Evolutionary conservation across 2,888 invertebrate species (phyloP), one percentile per base, ranked within the genome.

Genomic region (Nomada flava): DNA sequence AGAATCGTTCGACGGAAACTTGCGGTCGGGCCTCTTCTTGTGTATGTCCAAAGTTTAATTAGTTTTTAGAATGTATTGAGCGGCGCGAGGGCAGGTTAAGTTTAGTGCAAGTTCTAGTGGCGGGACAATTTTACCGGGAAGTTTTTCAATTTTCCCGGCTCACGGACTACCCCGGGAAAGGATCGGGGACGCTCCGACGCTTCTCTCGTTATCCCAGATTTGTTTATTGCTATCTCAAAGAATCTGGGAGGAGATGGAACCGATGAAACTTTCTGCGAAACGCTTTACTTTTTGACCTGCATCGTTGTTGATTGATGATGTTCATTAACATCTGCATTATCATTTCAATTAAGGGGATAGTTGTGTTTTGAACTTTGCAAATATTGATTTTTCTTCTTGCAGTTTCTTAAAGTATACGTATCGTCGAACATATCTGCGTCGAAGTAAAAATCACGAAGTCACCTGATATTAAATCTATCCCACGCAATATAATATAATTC

Each of bases 131-230:
- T 92, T 91, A 89, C 84, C 84, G 74, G 85, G 90, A 93, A 93
- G 93, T 93, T 93, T 93, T 93, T 93, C 93, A 93, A 93, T 93
- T 93, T 93, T 90, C 91, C 85, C 86, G 84, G 88, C 88, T 89
- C 90, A 85, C 83, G 57, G 79, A 86, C 87, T 91, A 85, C 79
- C 74, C 81, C 59, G 59, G 70, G 79, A 82, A 85, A 79, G 79
- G 71, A 80, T 83, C 63, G 76, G 78, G 80, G 78, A 86, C 81
- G 82, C 84, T 70, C 65, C 79, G 82, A 86, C 77, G 75, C 76
- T 89, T 85, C 86, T 88, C 88, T 88, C 84, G 77, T 87, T 86
- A 85, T 82, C 73, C 52, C 29, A 74, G 85, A 89, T 88, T 87
- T 86, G 89, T 90, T 88, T 89, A 90, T 89, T 59, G 80, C 62